Conservation (phyloP, 2,797 vertebrate species). For the Sebastiscus tertius region DNA sequence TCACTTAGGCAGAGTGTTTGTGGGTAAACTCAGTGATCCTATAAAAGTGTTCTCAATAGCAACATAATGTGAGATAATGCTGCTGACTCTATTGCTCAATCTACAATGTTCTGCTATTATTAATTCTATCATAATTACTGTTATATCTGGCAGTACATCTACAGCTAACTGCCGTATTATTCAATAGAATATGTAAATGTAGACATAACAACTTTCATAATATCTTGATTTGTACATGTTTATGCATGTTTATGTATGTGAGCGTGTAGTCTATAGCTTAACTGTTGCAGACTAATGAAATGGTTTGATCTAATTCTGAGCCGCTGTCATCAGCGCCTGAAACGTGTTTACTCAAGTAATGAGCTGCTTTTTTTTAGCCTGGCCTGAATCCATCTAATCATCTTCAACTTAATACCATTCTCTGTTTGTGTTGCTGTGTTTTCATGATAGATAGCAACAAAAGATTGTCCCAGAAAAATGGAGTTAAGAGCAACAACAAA, state of each 20-base stretch:
- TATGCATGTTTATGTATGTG: neutral
- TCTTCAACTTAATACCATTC: neutral
- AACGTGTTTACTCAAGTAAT: slow-evolving; percentile 51
- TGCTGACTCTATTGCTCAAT: slow-evolving; percentile 2
- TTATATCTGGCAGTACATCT: slow-evolving; percentile 7
- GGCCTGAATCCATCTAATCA: slow-evolving; percentile 25
- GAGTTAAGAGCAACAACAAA: slow-evolving; percentile 8
- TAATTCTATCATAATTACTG: slow-evolving; percentile 18
- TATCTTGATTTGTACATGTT: neutral
- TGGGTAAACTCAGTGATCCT: slow-evolving; percentile 57
- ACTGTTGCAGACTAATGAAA: slow-evolving; percentile 21
- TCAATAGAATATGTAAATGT: neutral
- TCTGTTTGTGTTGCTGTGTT: slow-evolving; percentile 16
- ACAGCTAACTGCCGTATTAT: neutral
- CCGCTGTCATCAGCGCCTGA: slow-evolving; percentile 10
- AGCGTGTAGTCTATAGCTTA: neutral
- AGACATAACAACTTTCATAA: neutral
- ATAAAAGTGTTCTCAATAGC: slow-evolving; percentile 46
- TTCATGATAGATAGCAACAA: slow-evolving; percentile 34
- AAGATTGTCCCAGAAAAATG: neutral
- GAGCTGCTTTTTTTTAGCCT: slow-evolving; percentile 32
- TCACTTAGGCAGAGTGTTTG: slow-evolving; percentile 58
- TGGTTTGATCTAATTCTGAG: slow-evolving; percentile 31
- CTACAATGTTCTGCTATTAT: slow-evolving; percentile 11
- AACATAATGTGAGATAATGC: slow-evolving; percentile 25